These are phyloP conservation scores for Caloenas nicobarica DNA, from an alignment of 2,113 vertebrate species.

Conservation along the genomic window DNA sequence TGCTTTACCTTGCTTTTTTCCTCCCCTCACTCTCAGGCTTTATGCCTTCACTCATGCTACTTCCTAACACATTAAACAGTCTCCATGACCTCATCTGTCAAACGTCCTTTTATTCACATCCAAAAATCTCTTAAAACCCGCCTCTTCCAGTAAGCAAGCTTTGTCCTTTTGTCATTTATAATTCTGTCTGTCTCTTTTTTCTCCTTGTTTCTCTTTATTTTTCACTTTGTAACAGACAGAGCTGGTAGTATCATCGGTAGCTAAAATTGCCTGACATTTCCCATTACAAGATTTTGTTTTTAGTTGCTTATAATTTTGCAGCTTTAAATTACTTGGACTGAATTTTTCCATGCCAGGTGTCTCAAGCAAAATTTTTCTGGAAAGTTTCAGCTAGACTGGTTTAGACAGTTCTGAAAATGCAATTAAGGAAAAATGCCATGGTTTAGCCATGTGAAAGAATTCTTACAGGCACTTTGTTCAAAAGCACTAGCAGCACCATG, in stretches of 20 bases:
- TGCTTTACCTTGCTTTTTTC: background rate
- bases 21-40: background rate
- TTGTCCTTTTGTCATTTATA: slow-evolving; percentile 35
- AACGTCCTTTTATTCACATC: slow-evolving; percentile 15
- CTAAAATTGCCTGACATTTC: slow-evolving; percentile 63
- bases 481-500: background rate
- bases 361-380: slow-evolving; percentile 60
- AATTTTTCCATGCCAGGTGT: slow-evolving; percentile 67
- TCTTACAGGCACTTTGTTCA: background rate
- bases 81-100: slow-evolving; percentile 50
- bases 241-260: slow-evolving; percentile 46
- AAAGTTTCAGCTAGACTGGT: slow-evolving; percentile 57
- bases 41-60: background rate
- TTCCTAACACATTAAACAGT: slow-evolving; percentile 14
- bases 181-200: background rate
- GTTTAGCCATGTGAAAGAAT: slow-evolving; percentile 12
- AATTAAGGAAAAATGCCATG: slow-evolving; percentile 36
- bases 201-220: slow-evolving; percentile 40
- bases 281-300: slow-evolving; percentile 58
- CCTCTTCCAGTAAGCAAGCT: slow-evolving; percentile 33
- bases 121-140: slow-evolving; percentile 39
- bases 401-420: slow-evolving; percentile 62
- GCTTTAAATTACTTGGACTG: slow-evolving; percentile 62
- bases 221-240: slow-evolving; percentile 29
- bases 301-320: slow-evolving; percentile 57